These are phyloP conservation scores for Engraulis encrasicolus DNA, from an alignment of 2,113 vertebrate species.

Conservation along the genomic window DNA sequence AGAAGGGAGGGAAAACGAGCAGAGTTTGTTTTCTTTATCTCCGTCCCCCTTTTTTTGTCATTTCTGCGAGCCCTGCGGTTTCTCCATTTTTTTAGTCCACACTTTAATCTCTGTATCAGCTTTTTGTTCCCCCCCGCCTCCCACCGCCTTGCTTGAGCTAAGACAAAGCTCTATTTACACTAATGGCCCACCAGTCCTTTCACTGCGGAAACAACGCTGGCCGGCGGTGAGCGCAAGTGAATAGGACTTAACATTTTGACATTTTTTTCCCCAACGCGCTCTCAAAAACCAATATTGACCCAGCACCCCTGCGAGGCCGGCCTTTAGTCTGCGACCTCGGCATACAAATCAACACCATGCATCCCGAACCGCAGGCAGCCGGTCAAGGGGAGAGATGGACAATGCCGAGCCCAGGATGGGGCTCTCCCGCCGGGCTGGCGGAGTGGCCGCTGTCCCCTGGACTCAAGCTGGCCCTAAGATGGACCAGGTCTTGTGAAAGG, in stretches of 20 bases:
- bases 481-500: conserved; percentile 64
- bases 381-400: conserved; percentile 73
- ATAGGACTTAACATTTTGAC: conserved; percentile 80
- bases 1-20: neutral
- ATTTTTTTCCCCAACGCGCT: conserved; percentile 78
- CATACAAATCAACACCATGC: conserved; percentile 75
- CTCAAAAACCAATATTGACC: conserved; percentile 84
- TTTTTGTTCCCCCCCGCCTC: conserved; percentile 71
- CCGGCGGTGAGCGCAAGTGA: conserved; percentile 72
- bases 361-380: conserved; percentile 67
- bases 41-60: conserved; percentile 55
- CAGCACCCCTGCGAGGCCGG: conserved; percentile 71
- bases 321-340: conserved; percentile 79
- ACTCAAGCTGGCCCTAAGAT: conserved; percentile 73
- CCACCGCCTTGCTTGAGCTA: conserved; percentile 72
- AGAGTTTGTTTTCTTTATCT: conserved; percentile 52
- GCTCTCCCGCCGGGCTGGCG: conserved; percentile 61
- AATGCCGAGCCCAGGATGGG: conserved; percentile 70
- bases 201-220: conserved; percentile 79
- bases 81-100: conserved; percentile 65
- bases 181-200: conserved; percentile 77
- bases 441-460: conserved; percentile 67
- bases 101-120: conserved; percentile 69
- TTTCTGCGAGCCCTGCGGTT: conserved; percentile 62
- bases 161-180: conserved; percentile 87